Evolutionary conservation across 1,140 invertebrate genomes (phyloP).

Genomic region (Notospermus geniculatus): DNA sequence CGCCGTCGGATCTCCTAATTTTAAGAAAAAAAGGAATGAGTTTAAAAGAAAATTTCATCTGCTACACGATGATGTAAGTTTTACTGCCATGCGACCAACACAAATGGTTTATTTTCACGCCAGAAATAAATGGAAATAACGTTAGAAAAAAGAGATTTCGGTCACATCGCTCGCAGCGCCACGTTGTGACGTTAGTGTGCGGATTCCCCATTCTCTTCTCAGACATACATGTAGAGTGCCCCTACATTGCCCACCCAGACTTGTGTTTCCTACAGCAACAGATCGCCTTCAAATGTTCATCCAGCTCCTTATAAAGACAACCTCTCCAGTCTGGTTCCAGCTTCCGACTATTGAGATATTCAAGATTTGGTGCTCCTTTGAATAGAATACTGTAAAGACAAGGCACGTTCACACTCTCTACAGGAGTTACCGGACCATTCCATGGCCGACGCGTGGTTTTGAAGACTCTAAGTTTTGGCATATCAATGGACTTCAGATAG

Average conservation of each 20-base stretch:
- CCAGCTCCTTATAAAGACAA: conserved; percentile 27
- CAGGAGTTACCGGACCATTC: conserved; percentile 39
- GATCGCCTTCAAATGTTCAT: conserved; percentile 40
- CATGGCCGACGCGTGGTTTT: conserved; percentile 40
- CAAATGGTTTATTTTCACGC: too few species aligned
- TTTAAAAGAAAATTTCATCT: too few species aligned
- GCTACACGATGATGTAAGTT: too few species aligned
- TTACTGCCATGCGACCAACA: too few species aligned
- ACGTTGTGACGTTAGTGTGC: too few species aligned
- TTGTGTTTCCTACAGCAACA: conserved; percentile 44
- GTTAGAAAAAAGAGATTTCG: too few species aligned
- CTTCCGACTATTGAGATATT: conserved; percentile 43
- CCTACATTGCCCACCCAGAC: conserved; percentile 40
- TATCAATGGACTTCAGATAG: conserved; percentile 35
- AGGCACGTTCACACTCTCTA: conserved; percentile 34
- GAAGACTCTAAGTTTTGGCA: conserved; percentile 39
- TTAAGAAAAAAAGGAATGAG: too few species aligned
- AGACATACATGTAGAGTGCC: too few species aligned
- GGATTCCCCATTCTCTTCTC: too few species aligned
- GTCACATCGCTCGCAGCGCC: too few species aligned
- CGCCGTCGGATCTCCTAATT: too few species aligned
- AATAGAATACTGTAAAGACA: conserved; percentile 42
- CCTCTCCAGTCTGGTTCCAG: conserved; percentile 36
- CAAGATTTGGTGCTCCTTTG: conserved; percentile 34
- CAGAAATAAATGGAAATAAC: too few species aligned